These are phyloP conservation scores for Notothenia rossii DNA, from an alignment of 2,113 vertebrate genomes.

Conservation along the genomic window DNA sequence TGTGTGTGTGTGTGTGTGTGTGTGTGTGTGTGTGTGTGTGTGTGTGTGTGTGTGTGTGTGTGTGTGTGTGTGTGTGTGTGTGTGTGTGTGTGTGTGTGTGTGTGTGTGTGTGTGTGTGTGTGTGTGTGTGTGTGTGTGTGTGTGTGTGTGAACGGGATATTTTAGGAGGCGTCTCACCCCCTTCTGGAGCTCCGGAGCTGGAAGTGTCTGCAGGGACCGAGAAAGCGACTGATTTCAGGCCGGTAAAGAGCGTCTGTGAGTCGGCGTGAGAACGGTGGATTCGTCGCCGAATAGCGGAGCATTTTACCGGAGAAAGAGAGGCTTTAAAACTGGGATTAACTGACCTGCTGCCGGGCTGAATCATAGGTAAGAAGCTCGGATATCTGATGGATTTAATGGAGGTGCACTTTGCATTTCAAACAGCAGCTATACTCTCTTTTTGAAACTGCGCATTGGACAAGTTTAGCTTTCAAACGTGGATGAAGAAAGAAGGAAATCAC, in stretches of 20 bases:
- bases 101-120: no score
- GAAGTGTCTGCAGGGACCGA: conserved; percentile 1
- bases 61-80: no score
- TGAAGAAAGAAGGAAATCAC: no score
- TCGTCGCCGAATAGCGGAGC: conserved; percentile 35
- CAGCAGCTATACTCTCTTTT: not conserved
- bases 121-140: no score
- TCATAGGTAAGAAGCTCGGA: conserved; percentile 24
- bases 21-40: no score
- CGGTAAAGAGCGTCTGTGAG: conserved; percentile 39
- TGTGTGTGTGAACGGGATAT: conserved; percentile 71
- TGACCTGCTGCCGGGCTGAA: not conserved
- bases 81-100: no score
- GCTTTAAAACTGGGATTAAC: conserved; percentile 5
- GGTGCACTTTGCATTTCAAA: not conserved
- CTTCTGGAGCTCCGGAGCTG: conserved; percentile 31
- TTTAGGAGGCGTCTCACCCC: conserved; percentile 70
- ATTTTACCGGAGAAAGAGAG: not conserved
- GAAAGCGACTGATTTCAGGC: conserved; percentile 27
- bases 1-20: no score
- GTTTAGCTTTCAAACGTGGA: not conserved
- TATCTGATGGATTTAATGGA: not conserved
- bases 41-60: no score
- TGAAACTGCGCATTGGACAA: no score
- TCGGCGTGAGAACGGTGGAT: conserved; percentile 43